Evolutionary conservation across 1,140 invertebrate genomes (phyloP), one percentile per base, ranked within the genome.

Genomic region (Bombus cullumanus): DNA sequence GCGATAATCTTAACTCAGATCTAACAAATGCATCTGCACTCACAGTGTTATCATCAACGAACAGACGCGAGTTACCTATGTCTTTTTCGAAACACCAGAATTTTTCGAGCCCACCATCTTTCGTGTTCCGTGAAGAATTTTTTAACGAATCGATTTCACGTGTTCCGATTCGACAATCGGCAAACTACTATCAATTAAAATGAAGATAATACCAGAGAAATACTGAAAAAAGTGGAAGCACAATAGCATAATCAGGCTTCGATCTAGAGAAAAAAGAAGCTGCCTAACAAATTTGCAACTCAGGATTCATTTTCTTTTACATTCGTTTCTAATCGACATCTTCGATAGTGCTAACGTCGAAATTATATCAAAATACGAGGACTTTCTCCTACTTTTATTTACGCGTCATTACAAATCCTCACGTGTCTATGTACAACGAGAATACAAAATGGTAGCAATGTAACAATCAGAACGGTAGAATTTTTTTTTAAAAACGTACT

Each of bases 401-500:
- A 62, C 34, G 62, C 53, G 53, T 43, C 43, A 12, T 53, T 68
- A 62, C 22, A 79, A 79, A 75, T 74, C 57, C 47, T 62, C 75
- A 39, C 71, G 34, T 28, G n/a, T 43, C 13, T 80, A 72, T 72
- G 31, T 86, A 88, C 84, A 83, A 80, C 84, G 75, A 88, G 76
- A 89, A 83, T 90, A 90, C 84, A 90, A 88, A 90, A 90, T 68
- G 62, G 39, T 83, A 90, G 80, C 86, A 41, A 64, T 59, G 66
- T 81, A 78, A 81, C 88, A 86, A 90, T 88, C 66, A 81, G 82
- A 81, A 74, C 25, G 39, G 41, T 85, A 64, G 66, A 53, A 53
- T 88, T 8, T 5, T 34, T 66, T 34, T 66, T 66, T 88, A 62
- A 90, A 90, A 90, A 86, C 64, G 68, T 90, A 73, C 71, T 90